Percentiles rank a stretch among this genome's conserved stretches.
Conservation (phyloP, 2,888 invertebrate species). For the Hydroisotoma schaefferi region DNA sequence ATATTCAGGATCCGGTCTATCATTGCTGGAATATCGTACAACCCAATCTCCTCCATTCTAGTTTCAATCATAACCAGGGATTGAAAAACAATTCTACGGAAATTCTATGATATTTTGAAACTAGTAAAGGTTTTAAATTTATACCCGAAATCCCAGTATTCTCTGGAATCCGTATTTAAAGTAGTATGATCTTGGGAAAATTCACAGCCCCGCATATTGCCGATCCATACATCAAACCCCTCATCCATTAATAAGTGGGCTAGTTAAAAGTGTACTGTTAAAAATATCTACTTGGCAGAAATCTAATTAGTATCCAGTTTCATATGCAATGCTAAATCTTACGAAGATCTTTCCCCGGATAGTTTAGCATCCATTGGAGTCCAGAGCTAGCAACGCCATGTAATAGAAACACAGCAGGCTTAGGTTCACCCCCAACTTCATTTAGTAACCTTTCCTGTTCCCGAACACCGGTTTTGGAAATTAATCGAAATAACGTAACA, state of each 20-base stretch:
- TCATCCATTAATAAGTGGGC: not conserved
- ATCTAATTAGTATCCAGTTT: not conserved
- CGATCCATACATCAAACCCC: conserved; percentile 6
- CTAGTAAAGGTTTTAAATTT: not conserved
- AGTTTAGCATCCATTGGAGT: not conserved
- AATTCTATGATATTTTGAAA: not conserved
- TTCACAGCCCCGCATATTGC: not conserved
- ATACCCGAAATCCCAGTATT: conserved; percentile 14
- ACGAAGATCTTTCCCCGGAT: conserved; percentile 5
- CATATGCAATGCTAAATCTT: not conserved
- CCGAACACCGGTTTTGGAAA: too few species aligned
- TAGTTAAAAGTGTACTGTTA: not conserved
- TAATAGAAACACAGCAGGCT: not conserved
- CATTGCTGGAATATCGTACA: conserved; percentile 6
- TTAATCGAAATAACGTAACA: not conserved
- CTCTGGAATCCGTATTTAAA: not conserved
- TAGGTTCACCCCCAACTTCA: too few species aligned
- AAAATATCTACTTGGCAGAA: not conserved
- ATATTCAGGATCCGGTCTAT: conserved; percentile 7
- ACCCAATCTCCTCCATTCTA: not conserved
- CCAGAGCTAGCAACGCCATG: not conserved
- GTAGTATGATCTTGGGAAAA: not conserved
- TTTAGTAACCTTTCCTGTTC: not conserved
- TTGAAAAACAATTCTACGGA: not conserved
- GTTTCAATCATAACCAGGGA: too few species aligned